Evolutionary conservation across 2,113 vertebrate genomes (phyloP).

Genomic region (Oncorhynchus keta): DNA sequence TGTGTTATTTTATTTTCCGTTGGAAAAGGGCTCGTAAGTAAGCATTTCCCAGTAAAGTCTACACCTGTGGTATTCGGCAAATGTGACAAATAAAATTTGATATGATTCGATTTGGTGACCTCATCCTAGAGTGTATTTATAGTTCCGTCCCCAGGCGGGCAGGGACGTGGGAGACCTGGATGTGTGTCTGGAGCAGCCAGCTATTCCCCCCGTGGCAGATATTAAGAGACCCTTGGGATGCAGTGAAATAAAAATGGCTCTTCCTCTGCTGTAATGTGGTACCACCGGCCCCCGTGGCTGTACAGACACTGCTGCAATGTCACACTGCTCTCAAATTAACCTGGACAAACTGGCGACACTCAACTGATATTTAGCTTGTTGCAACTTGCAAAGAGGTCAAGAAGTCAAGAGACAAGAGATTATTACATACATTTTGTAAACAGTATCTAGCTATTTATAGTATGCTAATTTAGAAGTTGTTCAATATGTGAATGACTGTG

Average conservation of each 20-base stretch:
- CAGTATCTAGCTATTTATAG: too few species aligned
- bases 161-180: background rate
- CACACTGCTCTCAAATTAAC: conserved; percentile 1
- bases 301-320: background rate
- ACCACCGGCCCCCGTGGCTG: background rate
- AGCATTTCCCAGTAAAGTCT: too few species aligned
- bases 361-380: background rate
- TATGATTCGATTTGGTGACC: conserved; percentile 45
- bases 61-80: too few species aligned
- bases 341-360: background rate
- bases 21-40: too few species aligned
- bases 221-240: background rate
- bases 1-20: too few species aligned
- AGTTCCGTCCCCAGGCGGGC: background rate
- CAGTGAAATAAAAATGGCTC: conserved; percentile 9
- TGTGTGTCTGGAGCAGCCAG: background rate
- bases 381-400: background rate
- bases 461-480: background rate
- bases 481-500: background rate
- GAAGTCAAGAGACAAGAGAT: background rate
- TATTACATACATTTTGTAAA: background rate
- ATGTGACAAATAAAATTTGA: too few species aligned
- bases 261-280: conserved; percentile 14
- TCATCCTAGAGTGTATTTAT: conserved; percentile 4
- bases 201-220: background rate